Percentiles rank a stretch among this genome's conserved stretches.
Conservation (phyloP, 2,113 vertebrate species). For the Thermophis baileyi region DNA sequence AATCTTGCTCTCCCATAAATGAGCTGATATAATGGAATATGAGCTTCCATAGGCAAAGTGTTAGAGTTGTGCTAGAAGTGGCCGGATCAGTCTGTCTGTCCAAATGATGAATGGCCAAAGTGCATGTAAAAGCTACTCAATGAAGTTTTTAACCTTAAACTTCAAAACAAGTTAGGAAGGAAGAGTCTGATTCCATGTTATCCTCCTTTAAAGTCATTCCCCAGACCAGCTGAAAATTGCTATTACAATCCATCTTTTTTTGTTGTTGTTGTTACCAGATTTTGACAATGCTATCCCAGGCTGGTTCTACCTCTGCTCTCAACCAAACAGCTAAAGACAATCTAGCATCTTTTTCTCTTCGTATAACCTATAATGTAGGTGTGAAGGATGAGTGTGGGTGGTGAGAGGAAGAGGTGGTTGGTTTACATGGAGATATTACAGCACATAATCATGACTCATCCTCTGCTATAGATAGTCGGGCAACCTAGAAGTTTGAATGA, state of each 20-base stretch:
- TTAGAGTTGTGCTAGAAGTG: neutral
- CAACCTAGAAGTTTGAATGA: neutral
- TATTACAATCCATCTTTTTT: neutral
- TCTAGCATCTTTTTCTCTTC: neutral
- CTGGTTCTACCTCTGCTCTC: neutral
- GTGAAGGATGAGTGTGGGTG: neutral
- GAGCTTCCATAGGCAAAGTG: neutral
- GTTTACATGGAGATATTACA: neutral
- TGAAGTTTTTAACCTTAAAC: neutral
- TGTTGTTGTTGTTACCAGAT: neutral
- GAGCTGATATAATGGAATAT: neutral
- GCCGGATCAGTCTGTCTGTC: neutral
- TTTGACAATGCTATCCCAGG: neutral
- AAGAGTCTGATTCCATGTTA: neutral
- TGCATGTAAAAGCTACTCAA: neutral
- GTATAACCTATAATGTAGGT: neutral
- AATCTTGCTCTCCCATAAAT: neutral
- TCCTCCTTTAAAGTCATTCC: neutral
- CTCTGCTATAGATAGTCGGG: neutral
- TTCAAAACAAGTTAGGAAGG: neutral
- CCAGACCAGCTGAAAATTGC: neutral
- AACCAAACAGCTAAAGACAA: neutral
- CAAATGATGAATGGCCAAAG: neutral
- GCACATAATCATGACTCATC: neutral
- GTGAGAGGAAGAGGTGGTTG: neutral